A percentile compares a stretch with the other conserved stretches of the same genome.
Conservation (phyloP, 2,113 vertebrate genomes). For the Lepisosteus oculatus region DNA sequence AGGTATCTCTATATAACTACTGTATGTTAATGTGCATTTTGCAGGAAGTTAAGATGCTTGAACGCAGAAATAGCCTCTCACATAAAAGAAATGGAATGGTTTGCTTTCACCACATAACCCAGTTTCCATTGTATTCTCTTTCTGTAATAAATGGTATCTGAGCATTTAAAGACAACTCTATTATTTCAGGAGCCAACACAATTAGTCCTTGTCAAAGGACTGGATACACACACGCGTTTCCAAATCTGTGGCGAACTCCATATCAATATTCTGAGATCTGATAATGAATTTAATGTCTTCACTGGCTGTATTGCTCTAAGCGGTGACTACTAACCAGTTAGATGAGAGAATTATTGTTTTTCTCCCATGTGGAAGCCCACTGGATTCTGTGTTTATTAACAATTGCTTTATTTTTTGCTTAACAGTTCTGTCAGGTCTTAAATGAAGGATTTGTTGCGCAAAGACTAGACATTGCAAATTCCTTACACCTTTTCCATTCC, state of each 20-base stretch:
- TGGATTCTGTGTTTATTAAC: too few species aligned
- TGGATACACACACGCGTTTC: conserved; percentile 66
- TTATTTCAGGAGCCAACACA: conserved; percentile 64
- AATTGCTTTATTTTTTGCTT: too few species aligned
- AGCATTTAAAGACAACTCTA: conserved; percentile 73
- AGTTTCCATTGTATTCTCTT: conserved; percentile 30
- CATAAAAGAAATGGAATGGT: background rate
- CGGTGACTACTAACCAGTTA: background rate
- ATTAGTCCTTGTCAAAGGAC: conserved; percentile 71
- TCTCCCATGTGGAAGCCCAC: too few species aligned
- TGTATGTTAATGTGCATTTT: too few species aligned
- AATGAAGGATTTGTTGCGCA: too few species aligned
- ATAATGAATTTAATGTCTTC: conserved; percentile 60
- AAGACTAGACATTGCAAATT: too few species aligned
- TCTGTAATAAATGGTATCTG: conserved; percentile 67
- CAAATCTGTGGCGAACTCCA: conserved; percentile 63
- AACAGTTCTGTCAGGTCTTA: too few species aligned
- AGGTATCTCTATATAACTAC: too few species aligned
- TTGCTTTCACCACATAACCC: conserved; percentile 14
- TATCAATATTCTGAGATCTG: conserved; percentile 65
- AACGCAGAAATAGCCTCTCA: too few species aligned
- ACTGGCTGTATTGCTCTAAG: conserved; percentile 40
- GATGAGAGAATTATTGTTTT: background rate
- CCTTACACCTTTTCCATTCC: too few species aligned
- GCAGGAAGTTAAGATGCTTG: too few species aligned